Conservation (phyloP, 2,888 invertebrate genomes). For the Pardosa pseudoannulata region DNA sequence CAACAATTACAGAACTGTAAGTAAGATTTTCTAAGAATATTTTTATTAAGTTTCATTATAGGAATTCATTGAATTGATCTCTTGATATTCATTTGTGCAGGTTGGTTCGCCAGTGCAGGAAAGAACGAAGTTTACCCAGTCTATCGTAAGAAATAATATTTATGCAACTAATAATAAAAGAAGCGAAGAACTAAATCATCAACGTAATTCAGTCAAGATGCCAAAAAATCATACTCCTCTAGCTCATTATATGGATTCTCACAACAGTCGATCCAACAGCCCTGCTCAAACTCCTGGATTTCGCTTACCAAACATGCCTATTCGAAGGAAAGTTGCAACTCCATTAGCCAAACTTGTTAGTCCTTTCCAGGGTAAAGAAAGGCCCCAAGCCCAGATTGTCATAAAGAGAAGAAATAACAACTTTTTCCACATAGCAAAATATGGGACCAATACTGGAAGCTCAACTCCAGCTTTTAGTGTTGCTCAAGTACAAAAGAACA, state of each 20-base stretch:
- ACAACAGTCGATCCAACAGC: no score
- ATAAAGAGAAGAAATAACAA: no score
- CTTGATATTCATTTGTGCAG: no score
- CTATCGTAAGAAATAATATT: background rate
- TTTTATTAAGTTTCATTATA: no score
- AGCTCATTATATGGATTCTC: background rate
- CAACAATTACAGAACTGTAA: background rate
- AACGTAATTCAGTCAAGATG: background rate
- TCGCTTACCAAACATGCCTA: background rate
- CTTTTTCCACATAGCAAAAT: no score
- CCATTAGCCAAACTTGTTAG: background rate
- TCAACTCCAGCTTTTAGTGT: no score
- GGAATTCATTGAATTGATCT: no score
- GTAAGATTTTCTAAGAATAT: background rate
- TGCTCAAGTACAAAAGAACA: no score
- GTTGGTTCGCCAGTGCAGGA: no score
- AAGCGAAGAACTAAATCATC: no score
- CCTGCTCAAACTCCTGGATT: background rate
- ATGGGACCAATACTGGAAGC: no score
- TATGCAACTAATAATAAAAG: background rate
- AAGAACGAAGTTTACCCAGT: background rate
- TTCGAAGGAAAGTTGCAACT: conserved; percentile 21
- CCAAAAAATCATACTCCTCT: conserved; percentile 29
- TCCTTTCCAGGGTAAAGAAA: background rate
- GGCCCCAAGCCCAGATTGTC: no score